Evolutionary conservation across 2,888 invertebrate genomes (phyloP).

Genomic region (Nycteola revayana): DNA sequence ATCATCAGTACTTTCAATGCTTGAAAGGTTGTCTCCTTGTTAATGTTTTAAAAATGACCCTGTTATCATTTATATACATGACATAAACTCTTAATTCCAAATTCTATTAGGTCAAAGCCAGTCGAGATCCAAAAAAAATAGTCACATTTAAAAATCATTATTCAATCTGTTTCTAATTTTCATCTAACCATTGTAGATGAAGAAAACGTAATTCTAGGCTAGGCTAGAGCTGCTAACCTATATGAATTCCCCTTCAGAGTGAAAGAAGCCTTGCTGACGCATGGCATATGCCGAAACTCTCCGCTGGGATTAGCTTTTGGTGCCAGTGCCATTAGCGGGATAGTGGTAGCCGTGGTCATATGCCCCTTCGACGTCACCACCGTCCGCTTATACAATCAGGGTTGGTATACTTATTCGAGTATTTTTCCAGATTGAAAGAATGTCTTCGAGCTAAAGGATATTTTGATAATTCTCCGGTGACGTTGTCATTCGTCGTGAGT

Average conservation of each 20-base stretch:
- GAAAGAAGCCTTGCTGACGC: constrained; percentile 58
- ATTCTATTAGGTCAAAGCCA: too few species aligned
- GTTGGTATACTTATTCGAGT: constrained; percentile 59
- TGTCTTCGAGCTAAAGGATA: constrained; percentile 47
- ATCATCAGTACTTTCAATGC: too few species aligned
- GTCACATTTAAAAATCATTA: too few species aligned
- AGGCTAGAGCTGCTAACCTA: constrained; percentile 2
- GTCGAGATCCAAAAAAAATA: too few species aligned
- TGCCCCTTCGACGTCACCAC: constrained; percentile 94
- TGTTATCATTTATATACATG: too few species aligned
- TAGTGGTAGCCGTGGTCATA: constrained; percentile 88
- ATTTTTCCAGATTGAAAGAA: constrained; percentile 64
- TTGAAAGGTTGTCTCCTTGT: too few species aligned
- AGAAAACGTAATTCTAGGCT: too few species aligned
- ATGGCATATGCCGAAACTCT: constrained; percentile 51
- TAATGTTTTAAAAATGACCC: too few species aligned
- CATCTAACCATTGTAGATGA: too few species aligned
- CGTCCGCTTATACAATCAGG: constrained; percentile 95
- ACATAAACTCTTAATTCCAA: too few species aligned
- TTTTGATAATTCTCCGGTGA: constrained; percentile 78
- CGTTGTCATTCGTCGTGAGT: constrained; percentile 87
- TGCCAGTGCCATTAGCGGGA: constrained; percentile 89
- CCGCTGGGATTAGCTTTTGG: constrained; percentile 63
- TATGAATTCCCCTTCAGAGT: constrained; percentile 44
- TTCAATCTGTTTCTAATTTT: too few species aligned